Base-by-base conservation (phyloP, 2,888 invertebrate species). In the Leucophenga montana region DNA sequence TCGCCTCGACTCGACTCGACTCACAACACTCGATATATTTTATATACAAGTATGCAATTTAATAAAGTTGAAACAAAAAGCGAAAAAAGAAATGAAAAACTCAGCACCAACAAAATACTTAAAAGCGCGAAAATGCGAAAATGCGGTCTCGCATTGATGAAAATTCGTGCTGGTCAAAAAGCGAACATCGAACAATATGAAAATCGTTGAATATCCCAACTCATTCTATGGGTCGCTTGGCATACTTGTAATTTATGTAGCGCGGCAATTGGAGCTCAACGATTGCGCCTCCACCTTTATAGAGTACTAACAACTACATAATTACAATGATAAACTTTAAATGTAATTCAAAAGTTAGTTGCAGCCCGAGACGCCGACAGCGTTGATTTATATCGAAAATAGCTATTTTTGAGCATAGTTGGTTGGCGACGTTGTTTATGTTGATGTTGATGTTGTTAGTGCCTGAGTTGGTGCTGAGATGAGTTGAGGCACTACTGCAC, bases 231-330 rank as follows among this genome's bases (percentile, higher is more conserved):
- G 53, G 56, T 53, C 22, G 68, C 67, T 66, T 72, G 76, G 18
- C 56, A 56, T 18, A 14, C 67, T 71, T 76, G 59, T 67, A 78
- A 79, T 82, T 82, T 74, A 66, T 65, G 78, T 75, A 77, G 73
- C 81, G 73, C 33, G 79, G n/a, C 81, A 82, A 82, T 84, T 83
- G 84, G 82, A 82, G 75, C 82, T 84, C 82, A 73, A 81, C 84
- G 77, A 68, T 75, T 69, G 72, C 71, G 76, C 8, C 44, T 14
- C 11, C 27, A 9, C 31, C 16, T 62, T 62, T 44, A 27, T 44
- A 16, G 13, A 59, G 5, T 44, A 62, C 20, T 62, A 62, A 62
- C 62, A 62, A 62, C 62, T 62, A 44, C 46, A 20, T 62, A 62
- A 62, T 62, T 18, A 62, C 46, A 62, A 46, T 62, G 62, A 62